Evolutionary conservation across 2,888 invertebrate species (phyloP).

Genomic region (Drosophila acutilabella): DNA sequence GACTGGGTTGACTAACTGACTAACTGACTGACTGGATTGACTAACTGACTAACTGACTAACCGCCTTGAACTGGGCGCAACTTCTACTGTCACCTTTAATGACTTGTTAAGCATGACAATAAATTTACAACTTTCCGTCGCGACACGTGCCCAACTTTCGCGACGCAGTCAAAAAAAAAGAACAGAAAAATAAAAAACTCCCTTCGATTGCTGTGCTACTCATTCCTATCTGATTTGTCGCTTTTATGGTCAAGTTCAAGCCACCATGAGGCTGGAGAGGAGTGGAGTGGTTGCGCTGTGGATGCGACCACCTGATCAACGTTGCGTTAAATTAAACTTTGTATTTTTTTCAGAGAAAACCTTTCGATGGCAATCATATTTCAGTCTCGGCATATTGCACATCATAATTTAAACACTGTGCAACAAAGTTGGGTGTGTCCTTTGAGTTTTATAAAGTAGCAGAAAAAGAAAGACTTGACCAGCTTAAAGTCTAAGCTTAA

Average conservation of each 20-base stretch:
- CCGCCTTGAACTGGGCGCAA: slow-evolving; percentile 22
- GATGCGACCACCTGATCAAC: slow-evolving; percentile 67
- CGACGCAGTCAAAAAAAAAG: slow-evolving; percentile 36
- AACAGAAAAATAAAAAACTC: slow-evolving; percentile 9
- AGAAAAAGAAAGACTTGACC: no score
- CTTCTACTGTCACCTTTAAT: slow-evolving; percentile 56
- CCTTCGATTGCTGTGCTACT: slow-evolving; percentile 1
- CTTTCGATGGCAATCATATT: slow-evolving; percentile 58
- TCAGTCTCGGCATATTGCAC: slow-evolving; percentile 56
- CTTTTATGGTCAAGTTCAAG: slow-evolving; percentile 67
- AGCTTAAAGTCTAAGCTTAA: not conserved
- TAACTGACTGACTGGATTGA: slow-evolving; percentile 17
- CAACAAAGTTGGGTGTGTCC: slow-evolving; percentile 1
- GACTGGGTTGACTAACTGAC: slow-evolving; percentile 16
- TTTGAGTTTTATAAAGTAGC: no score
- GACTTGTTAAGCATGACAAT: slow-evolving; percentile 80
- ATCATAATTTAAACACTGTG: slow-evolving; percentile 36
- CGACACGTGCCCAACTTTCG: slow-evolving; percentile 72
- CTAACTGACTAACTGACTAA: slow-evolving; percentile 17
- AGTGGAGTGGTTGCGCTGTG: slow-evolving; percentile 28
- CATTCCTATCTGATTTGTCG: not conserved
- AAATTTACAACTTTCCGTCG: slow-evolving; percentile 72
- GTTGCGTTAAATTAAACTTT: slow-evolving; percentile 84
- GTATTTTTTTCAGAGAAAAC: slow-evolving; percentile 1
- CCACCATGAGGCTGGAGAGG: slow-evolving; percentile 43